Evolutionary conservation across 2,113 vertebrate genomes (phyloP).

Genomic region (Tiliqua scincoides): DNA sequence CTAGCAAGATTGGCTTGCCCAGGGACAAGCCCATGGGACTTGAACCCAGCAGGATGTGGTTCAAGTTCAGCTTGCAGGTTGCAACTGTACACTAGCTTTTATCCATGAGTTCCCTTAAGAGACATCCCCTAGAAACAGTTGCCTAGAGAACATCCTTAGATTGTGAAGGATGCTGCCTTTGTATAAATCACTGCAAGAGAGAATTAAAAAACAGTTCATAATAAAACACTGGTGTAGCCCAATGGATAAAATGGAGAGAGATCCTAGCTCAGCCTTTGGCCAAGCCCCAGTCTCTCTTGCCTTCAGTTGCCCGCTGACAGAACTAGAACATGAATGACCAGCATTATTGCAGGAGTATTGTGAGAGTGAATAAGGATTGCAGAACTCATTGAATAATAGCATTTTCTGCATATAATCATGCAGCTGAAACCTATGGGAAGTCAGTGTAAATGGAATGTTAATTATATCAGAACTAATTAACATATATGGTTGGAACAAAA

Average conservation of each 20-base stretch:
- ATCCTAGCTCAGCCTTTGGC: background rate
- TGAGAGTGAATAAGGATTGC: background rate
- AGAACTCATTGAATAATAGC: background rate
- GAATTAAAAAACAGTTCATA: background rate
- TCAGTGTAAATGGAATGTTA: background rate
- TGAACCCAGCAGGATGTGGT: background rate
- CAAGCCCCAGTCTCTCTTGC: background rate
- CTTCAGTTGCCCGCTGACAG: background rate
- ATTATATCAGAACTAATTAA: background rate
- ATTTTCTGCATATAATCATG: background rate
- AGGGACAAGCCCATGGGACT: background rate
- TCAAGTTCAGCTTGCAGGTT: background rate
- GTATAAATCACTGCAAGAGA: background rate
- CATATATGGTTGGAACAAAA: background rate
- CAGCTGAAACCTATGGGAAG: background rate
- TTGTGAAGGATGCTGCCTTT: background rate
- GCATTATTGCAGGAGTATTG: background rate
- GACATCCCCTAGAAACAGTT: constrained; percentile 20
- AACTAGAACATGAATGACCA: background rate
- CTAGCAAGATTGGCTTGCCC: background rate
- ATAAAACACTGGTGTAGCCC: background rate
- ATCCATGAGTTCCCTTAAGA: constrained; percentile 12
- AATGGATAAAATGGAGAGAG: background rate
- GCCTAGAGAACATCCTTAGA: constrained; percentile 5
- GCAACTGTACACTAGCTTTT: background rate